Base-by-base conservation (phyloP, 2,797 vertebrate species). In the Apogon talboti region DNA sequence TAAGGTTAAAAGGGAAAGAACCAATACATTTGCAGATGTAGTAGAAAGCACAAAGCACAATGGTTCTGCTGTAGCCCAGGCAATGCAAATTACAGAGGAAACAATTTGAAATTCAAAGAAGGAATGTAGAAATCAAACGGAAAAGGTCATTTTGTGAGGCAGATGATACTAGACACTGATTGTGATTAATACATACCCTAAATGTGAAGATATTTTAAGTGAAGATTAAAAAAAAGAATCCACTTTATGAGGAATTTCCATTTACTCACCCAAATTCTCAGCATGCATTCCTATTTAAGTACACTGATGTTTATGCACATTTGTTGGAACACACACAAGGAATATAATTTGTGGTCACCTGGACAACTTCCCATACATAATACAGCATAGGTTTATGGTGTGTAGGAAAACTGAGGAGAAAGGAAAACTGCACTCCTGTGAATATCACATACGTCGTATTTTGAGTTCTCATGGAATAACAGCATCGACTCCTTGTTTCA, bases 141-240 rank as follows among this genome's bases (percentile, higher is more conserved):
- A 75, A 71, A 50, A 63, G 51, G 45, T 65, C 15, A 69, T 65
- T 78, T 74, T 75, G 47, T 35, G 58, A 84, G 57, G 64, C 73
- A 41, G 42, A 38, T 65, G 69, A 81, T 76, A 87, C 51, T 11
- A 72, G 72, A 87, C 72, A 66, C 85, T 91, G 84, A 91, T 83
- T 89, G 84, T 83, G 87, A 91, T 91, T 89, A 84, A 88, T 87
- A 80, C 52, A 45, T 67, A 60, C 60, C 68, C 50, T 68, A 30
- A 73, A 75, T 47, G 46, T 46, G 58, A 78, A 72, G 75, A 68
- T 28, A 43, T 45, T 65, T 78, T 76, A 71, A 79, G 68, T 59
- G 69, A 82, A 71, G 73, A 70, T 11, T 10, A 11, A 28, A 59
- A 62, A 59, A 62, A 67, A 68, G 70, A 72, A 66, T 76, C 49